Evolutionary conservation across 2,888 invertebrate genomes (phyloP).

Genomic region (Macrostomum cliftonense): DNA sequence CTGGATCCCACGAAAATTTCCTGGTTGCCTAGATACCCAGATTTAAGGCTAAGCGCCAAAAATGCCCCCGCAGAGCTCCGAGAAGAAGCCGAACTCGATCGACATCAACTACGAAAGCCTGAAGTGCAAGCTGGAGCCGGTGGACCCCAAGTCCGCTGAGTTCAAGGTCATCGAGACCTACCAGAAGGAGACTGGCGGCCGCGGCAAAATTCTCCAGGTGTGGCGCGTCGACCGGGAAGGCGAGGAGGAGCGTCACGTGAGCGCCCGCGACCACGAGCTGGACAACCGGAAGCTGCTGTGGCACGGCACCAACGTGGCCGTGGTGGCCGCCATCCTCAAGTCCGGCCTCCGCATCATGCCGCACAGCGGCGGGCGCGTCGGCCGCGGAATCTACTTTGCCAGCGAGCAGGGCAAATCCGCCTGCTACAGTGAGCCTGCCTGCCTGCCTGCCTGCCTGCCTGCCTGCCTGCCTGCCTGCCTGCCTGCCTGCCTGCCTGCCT

Average conservation of each 20-base stretch:
- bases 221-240: conserved; percentile 29
- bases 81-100: conserved; percentile 19
- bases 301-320: conserved; percentile 40
- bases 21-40: too few relatives aligned
- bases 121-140: conserved; percentile 27
- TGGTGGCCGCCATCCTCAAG: conserved; percentile 39
- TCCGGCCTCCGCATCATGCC: conserved; percentile 40
- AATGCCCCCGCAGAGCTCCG: too few relatives aligned
- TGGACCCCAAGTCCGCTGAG: conserved; percentile 24
- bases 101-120: conserved; percentile 34
- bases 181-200: conserved; percentile 18
- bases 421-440: conserved; percentile 31
- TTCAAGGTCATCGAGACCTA: conserved; percentile 28
- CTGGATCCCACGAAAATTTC: too few relatives aligned
- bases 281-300: conserved; percentile 36
- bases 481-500: too few relatives aligned
- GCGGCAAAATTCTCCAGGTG: conserved; percentile 21
- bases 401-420: conserved; percentile 38
- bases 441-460: not conserved
- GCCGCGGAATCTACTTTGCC: conserved; percentile 39
- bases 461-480: too few relatives aligned
- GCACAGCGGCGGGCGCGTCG: conserved; percentile 39
- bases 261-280: conserved; percentile 24
- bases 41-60: too few relatives aligned
- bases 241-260: conserved; percentile 25